Evolutionary conservation across 1,140 invertebrate genomes (phyloP), one percentile per base, ranked within the genome.

Genomic region (Augochlora pura): DNA sequence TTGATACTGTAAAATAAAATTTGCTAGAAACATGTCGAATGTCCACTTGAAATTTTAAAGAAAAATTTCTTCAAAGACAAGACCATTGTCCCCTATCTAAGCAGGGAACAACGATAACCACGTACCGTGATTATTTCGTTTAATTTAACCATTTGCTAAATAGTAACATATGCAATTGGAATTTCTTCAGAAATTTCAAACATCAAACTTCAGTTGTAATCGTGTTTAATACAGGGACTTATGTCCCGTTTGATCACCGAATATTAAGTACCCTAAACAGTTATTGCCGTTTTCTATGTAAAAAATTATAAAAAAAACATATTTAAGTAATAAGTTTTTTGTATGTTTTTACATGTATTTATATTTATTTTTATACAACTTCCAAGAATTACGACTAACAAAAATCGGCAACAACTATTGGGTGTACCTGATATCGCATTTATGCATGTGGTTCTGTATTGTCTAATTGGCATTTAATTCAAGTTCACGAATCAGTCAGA

Each of bases 1-100:
- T 80, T 74, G 65, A 71, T 87, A 80, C 62, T 60, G 62, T 63
- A 69, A 87, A 87, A 67, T 59, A 85, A 85, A 77, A 85, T 77
- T 77, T 84, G 49, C 32, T 77, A 81, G n/a, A 80, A 39, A 54
- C 73, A 70, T 69, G 23, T 77, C 27, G 70, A 80, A 80, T 52
- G 60, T 81, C 32, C 49, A 54, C 54, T 73, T 64, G 57, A 81
- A 77, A 75, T 72, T 77, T 73, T 63, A 54, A 73, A 63, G 25
- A 81, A 52, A 81, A 81, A 73, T 73, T 73, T 77, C 68, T 77
- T 54, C 46, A 69, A 72, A 70, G 64, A 49, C 23, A 81, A 74
- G 32, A 68, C 38, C 39, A 66, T 59, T 16, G 18, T n/a, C 16
- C 39, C 23, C n/a, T 25, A 23, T 23, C 21, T 67, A 54, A 4